Evolutionary conservation across 2,113 vertebrate species (phyloP).

Genomic region (Neotoma lepida): DNA sequence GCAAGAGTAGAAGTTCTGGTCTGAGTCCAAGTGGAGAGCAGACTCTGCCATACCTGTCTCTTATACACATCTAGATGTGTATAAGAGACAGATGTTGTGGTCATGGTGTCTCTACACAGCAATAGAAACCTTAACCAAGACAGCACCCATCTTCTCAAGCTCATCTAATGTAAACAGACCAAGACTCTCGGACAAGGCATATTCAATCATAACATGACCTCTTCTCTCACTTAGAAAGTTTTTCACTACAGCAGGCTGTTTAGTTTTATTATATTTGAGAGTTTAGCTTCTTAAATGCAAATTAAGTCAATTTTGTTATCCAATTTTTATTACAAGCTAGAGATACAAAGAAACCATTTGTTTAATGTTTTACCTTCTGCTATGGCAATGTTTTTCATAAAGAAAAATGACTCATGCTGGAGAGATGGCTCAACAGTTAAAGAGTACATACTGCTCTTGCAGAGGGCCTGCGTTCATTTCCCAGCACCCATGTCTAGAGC

Average conservation of each 20-base stretch:
- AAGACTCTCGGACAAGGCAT: background rate
- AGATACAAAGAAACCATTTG: background rate
- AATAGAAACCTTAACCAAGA: background rate
- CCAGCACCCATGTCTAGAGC: no score
- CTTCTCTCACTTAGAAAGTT: background rate
- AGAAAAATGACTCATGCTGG: background rate
- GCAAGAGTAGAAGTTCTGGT: background rate
- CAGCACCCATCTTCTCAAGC: background rate
- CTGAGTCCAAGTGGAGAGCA: background rate
- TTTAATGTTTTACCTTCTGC: background rate
- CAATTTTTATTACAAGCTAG: background rate
- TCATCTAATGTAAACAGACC: background rate
- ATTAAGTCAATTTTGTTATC: background rate
- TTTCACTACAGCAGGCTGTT: background rate
- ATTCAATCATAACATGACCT: background rate
- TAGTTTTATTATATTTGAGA: background rate
- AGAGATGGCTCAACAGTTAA: background rate
- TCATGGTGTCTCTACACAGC: background rate
- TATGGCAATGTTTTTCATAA: background rate
- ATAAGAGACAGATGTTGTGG: no score
- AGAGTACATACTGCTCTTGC: background rate
- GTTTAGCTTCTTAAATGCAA: slow-evolving; percentile 35
- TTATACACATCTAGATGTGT: no score
- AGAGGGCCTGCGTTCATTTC: no score
- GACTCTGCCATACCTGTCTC: background rate